Conservation (phyloP, 2,113 vertebrate genomes). For the Gopherus flavomarginatus region DNA sequence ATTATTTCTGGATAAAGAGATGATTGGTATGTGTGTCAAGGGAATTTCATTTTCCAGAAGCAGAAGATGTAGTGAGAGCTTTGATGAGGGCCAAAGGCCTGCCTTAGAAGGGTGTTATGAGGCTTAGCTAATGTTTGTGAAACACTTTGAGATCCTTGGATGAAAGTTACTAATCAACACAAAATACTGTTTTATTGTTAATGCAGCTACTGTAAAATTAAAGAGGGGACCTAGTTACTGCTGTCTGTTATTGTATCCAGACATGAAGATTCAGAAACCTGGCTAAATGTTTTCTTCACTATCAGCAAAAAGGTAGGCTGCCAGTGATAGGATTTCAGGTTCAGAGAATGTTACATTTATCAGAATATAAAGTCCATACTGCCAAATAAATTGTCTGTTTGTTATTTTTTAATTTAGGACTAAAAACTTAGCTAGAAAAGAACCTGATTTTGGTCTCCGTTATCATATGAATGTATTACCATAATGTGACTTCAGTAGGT, state of each 20-base stretch:
- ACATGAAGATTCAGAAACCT: neutral
- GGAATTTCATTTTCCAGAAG: neutral
- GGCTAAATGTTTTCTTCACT: neutral
- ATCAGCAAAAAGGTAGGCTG: neutral
- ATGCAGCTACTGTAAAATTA: neutral
- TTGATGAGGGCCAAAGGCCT: rapidly evolving
- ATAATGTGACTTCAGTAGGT: neutral
- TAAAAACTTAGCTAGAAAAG: neutral
- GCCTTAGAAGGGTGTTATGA: neutral
- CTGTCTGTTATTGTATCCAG: neutral
- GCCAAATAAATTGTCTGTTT: neutral
- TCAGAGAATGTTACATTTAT: neutral
- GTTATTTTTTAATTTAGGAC: neutral
- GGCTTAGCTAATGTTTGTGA: rapidly evolving
- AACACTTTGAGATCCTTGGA: neutral
- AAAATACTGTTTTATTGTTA: neutral
- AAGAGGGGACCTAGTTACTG: neutral
- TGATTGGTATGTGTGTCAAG: neutral
- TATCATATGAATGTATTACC: neutral
- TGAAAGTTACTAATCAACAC: neutral
- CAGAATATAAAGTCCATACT: neutral
- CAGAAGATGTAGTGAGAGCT: rapidly evolving
- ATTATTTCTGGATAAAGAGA: constrained; percentile 57
- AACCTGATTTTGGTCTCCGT: neutral
- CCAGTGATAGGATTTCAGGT: neutral